Evolutionary conservation across 2,888 invertebrate species (phyloP).

Genomic region (Ophion obscuratus): DNA sequence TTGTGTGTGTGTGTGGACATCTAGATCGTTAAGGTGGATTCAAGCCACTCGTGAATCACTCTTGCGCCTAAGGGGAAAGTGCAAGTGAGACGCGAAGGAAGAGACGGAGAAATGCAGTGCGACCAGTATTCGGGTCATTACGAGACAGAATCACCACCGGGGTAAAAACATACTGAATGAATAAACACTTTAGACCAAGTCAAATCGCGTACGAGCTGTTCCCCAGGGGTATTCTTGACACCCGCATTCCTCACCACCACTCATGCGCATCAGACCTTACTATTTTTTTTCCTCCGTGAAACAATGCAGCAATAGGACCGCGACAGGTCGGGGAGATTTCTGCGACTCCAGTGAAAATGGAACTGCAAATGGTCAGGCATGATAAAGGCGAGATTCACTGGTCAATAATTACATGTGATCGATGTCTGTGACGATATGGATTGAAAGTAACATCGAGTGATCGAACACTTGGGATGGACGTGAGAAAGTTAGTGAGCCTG

Average conservation of each 20-base stretch:
- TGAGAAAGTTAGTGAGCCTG: too few species aligned
- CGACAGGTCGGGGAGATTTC: too few species aligned
- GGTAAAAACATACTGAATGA: conserved; percentile 34
- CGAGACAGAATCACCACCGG: conserved; percentile 17
- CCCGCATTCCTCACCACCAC: neutral
- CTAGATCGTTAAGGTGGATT: conserved; percentile 63
- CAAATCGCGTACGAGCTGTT: neutral
- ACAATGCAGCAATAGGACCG: too few species aligned
- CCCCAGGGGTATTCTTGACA: neutral
- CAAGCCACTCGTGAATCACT: conserved; percentile 63
- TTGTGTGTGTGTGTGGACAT: neutral
- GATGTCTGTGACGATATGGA: too few species aligned
- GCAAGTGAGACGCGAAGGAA: conserved; percentile 55
- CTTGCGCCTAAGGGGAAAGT: conserved; percentile 37
- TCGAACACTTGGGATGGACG: too few species aligned
- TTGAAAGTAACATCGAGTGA: too few species aligned
- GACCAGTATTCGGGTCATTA: conserved; percentile 43
- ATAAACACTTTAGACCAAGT: neutral
- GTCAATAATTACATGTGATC: too few species aligned
- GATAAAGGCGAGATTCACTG: too few species aligned
- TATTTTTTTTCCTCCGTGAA: too few species aligned
- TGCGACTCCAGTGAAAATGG: too few species aligned
- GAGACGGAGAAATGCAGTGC: conserved; percentile 12
- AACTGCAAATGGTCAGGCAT: too few species aligned
- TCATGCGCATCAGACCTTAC: neutral